A percentile compares a stretch with the other conserved stretches of the same genome.
These are phyloP conservation scores for Aphis craccivora DNA, from an alignment of 1,140 invertebrate species.

Conservation along the genomic window DNA sequence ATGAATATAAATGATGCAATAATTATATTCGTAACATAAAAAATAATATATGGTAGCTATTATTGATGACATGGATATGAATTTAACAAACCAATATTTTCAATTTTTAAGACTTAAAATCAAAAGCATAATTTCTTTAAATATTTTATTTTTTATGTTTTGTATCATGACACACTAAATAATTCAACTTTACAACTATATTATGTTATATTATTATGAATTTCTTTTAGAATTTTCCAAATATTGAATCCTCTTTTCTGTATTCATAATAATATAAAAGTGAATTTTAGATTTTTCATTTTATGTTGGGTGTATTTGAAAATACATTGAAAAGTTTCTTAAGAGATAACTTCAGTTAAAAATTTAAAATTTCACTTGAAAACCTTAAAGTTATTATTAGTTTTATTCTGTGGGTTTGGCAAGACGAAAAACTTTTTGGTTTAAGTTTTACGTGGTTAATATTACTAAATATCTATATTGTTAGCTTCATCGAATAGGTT, in stretches of 20 bases:
- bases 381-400: neutral
- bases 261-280: neutral
- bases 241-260: neutral
- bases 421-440: neutral
- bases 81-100: neutral
- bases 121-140: neutral
- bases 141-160: neutral
- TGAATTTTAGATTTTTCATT: neutral
- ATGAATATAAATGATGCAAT: neutral
- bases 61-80: neutral
- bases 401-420: neutral
- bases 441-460: neutral
- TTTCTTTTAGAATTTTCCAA: neutral
- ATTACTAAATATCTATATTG: neutral
- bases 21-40: neutral
- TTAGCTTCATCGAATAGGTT: no score
- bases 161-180: neutral
- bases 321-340: neutral
- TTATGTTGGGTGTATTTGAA: neutral
- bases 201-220: neutral
- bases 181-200: neutral
- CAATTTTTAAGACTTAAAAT: neutral
- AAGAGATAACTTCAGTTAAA: neutral
- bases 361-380: neutral
- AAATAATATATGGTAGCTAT: neutral